Conservation (phyloP, 2,888 invertebrate species). For the Pristionchus maxplancki region DNA sequence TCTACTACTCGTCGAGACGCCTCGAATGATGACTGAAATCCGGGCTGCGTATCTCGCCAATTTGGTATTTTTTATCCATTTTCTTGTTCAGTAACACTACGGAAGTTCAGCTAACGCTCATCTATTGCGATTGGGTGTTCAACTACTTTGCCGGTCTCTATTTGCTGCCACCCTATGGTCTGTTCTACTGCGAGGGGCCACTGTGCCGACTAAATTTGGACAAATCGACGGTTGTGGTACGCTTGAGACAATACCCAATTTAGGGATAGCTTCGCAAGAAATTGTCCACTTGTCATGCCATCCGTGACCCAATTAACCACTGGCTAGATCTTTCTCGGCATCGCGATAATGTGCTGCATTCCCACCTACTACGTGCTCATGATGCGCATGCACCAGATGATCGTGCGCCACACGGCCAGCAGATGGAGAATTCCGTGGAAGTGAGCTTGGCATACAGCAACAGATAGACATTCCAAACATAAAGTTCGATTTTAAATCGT, state of each 20-base stretch:
- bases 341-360: background rate
- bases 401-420: background rate
- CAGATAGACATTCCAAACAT: too few relatives aligned
- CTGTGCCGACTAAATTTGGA: background rate
- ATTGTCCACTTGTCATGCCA: too few relatives aligned
- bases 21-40: background rate
- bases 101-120: background rate
- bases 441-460: too few relatives aligned
- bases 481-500: too few relatives aligned
- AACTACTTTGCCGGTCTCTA: background rate
- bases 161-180: background rate
- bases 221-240: background rate
- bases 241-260: too few relatives aligned
- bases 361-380: background rate
- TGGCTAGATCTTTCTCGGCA: background rate
- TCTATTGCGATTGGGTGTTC: background rate
- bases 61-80: background rate
- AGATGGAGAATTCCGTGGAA: background rate
- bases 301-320: background rate
- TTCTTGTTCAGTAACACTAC: background rate
- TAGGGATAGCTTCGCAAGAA: too few relatives aligned
- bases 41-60: background rate
- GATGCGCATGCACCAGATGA: background rate
- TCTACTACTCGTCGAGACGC: background rate
- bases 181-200: background rate